phyloP scores from a whole-genome alignment of 1,140 invertebrate species.

The Drosophila rhopaloa region DNA sequence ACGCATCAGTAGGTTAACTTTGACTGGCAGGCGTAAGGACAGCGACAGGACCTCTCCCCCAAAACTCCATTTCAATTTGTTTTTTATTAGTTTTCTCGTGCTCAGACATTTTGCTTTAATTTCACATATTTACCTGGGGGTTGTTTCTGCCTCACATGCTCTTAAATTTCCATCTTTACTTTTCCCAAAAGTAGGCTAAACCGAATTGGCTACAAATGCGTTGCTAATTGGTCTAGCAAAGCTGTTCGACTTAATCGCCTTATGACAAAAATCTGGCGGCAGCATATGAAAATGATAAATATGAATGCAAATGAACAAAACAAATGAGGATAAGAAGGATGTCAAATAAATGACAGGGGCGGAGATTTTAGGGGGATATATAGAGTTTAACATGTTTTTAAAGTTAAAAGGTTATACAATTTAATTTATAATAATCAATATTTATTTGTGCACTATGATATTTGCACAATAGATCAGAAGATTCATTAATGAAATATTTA shows the following conservation, averaged over 20 bases:
- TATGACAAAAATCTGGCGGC: slow-evolving; percentile 41
- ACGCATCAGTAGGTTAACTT: slow-evolving; percentile 81
- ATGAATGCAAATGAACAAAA: slow-evolving; percentile 54
- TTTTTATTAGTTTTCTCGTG: slow-evolving; percentile 44
- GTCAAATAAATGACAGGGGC: neutral
- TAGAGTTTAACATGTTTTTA: neutral
- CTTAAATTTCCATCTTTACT: slow-evolving; percentile 23
- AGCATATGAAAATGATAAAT: slow-evolving; percentile 78
- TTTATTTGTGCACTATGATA: no score
- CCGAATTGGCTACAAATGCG: slow-evolving; percentile 64
- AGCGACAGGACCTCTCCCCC: slow-evolving; percentile 23
- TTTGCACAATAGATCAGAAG: no score
- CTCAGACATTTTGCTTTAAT: slow-evolving; percentile 56
- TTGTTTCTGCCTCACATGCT: neutral
- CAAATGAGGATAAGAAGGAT: slow-evolving; percentile 2
- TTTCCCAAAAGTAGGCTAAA: slow-evolving; percentile 57
- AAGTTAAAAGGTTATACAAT: no score
- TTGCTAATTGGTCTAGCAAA: slow-evolving; percentile 64
- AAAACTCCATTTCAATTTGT: slow-evolving; percentile 19
- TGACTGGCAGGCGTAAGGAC: slow-evolving; percentile 67
- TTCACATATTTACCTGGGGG: slow-evolving; percentile 58
- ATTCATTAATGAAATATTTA: no score
- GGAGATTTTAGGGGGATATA: neutral
- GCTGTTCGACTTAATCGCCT: slow-evolving; percentile 60
- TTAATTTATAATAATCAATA: no score